phyloP scores from a whole-genome alignment of 2,888 invertebrate genomes.

The Coronaproctus castanopsis region DNA sequence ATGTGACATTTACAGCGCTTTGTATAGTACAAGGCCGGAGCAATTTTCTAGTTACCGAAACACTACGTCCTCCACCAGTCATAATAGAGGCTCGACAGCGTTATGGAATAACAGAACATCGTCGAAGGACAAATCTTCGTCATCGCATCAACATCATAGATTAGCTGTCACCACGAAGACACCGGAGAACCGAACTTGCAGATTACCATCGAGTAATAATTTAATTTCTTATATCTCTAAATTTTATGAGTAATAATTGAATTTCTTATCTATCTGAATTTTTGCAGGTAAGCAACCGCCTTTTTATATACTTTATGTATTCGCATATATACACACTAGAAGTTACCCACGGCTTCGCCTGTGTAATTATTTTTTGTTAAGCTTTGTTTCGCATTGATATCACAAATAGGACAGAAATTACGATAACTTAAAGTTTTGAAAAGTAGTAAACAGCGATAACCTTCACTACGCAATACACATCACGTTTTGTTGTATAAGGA shows the following conservation, averaged over 20 bases:
- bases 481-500: no score
- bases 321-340: constrained; percentile 1
- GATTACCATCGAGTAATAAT: constrained; percentile 16
- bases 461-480: no score
- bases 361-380: no score
- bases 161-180: constrained; percentile 11
- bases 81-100: neutral
- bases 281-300: neutral
- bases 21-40: neutral
- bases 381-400: no score
- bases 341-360: no score
- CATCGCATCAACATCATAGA: constrained; percentile 10
- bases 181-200: constrained; percentile 8
- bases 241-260: constrained; percentile 1
- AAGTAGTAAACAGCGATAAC: no score
- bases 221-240: constrained; percentile 1
- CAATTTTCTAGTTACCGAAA: neutral
- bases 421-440: no score
- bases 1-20: neutral
- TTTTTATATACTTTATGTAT: neutral
- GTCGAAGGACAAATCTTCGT: constrained; percentile 11
- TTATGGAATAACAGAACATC: constrained; percentile 7
- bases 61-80: neutral
- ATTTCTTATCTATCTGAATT: neutral
- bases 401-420: no score